phyloP scores from a whole-genome alignment of 2,888 invertebrate genomes.

The Napeogenes sylphis region DNA sequence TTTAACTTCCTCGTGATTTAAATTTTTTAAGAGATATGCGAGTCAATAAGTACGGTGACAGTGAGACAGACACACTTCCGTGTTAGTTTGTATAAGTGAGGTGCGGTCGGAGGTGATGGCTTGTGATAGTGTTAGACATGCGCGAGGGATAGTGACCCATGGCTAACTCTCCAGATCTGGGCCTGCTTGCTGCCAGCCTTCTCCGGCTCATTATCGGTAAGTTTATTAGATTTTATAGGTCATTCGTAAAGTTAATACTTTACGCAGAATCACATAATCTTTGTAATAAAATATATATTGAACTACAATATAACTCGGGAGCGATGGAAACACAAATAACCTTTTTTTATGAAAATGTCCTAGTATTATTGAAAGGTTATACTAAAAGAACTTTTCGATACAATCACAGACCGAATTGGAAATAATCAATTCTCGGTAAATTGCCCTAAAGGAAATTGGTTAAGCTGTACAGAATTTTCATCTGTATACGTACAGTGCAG shows the following conservation, averaged over 20 bases:
- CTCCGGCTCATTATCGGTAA: conserved; percentile 81
- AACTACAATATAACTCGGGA: neutral
- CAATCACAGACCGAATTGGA: conserved; percentile 20
- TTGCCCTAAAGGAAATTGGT: conserved; percentile 25
- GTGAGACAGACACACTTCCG: neutral
- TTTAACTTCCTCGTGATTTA: neutral
- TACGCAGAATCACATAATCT: no score
- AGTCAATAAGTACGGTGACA: no score
- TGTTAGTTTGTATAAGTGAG: conserved; percentile 7
- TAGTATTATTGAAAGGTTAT: conserved; percentile 14
- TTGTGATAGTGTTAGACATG: conserved; percentile 51
- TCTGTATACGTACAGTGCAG: conserved; percentile 11
- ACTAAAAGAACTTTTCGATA: conserved; percentile 21
- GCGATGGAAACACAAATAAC: neutral
- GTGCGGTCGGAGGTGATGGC: conserved; percentile 57
- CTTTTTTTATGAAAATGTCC: conserved; percentile 5
- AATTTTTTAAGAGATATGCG: neutral
- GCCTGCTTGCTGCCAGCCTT: conserved; percentile 78
- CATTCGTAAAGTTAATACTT: neutral
- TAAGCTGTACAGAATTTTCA: conserved; percentile 25
- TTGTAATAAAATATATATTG: no score
- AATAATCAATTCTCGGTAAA: conserved; percentile 20
- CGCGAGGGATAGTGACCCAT: conserved; percentile 65
- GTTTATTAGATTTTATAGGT: conserved; percentile 40
- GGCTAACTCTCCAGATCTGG: conserved; percentile 79